These are phyloP conservation scores for Corythaixoides concolor DNA, from an alignment of 2,113 vertebrate genomes.

Conservation along the genomic window DNA sequence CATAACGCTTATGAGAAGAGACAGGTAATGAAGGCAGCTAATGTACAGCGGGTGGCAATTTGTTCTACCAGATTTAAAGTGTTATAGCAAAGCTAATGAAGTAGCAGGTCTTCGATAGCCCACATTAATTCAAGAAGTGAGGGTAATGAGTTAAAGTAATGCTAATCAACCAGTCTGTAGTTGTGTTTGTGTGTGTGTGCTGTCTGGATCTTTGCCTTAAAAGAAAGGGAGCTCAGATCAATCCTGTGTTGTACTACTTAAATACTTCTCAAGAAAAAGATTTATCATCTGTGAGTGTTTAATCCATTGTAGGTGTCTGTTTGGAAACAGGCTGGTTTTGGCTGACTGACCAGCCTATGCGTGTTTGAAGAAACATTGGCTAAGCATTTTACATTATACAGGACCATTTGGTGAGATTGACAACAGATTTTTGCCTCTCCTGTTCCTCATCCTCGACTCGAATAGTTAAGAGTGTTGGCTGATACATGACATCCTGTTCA, in stretches of 20 bases:
- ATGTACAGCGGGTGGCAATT: not conserved
- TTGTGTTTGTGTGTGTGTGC: not conserved
- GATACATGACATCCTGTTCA: not conserved
- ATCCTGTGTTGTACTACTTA: not conserved
- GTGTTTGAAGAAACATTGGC: not conserved
- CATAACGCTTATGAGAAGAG: not conserved
- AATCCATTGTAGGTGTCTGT: not conserved
- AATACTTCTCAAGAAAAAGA: not conserved
- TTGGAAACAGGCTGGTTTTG: not conserved
- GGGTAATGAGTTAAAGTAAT: not conserved
- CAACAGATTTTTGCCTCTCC: not conserved
- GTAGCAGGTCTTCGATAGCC: not conserved
- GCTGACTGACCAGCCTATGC: not conserved
- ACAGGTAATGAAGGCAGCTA: not conserved
- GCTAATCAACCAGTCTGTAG: not conserved
- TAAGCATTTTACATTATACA: not conserved
- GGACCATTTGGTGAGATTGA: not conserved
- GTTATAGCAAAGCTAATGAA: not conserved
- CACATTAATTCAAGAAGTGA: not conserved
- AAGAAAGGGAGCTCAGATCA: not conserved
- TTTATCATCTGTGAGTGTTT: not conserved
- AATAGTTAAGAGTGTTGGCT: not conserved
- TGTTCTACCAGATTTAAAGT: not conserved
- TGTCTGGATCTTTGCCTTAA: not conserved
- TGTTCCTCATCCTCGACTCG: accelerated